phyloP scores from a whole-genome alignment of 2,113 vertebrate species.

The Paraplagusia blochii region DNA sequence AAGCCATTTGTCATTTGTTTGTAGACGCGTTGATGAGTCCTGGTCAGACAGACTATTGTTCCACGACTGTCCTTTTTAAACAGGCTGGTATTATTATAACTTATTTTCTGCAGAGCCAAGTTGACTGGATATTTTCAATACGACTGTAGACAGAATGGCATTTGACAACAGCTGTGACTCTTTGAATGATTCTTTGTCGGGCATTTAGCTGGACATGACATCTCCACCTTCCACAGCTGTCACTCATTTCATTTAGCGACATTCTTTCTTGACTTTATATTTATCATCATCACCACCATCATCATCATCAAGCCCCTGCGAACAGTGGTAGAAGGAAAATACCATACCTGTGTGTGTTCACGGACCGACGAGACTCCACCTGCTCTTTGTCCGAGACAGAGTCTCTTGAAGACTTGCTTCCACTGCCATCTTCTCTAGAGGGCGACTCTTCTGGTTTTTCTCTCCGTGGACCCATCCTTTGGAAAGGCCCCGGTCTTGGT shows the following conservation, averaged over 20 bases:
- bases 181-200: conserved; percentile 51
- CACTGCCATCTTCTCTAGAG: conserved; percentile 48
- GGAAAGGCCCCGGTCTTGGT: conserved; percentile 49
- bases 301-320: conserved; percentile 74
- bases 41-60: conserved; percentile 24
- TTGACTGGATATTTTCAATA: conserved; percentile 38
- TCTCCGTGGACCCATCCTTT: conserved; percentile 49
- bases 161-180: conserved; percentile 38
- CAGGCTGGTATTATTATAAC: conserved; percentile 23
- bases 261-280: conserved; percentile 74
- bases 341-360: conserved; percentile 79
- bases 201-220: conserved; percentile 56
- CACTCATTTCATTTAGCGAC: conserved; percentile 64
- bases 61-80: conserved; percentile 25
- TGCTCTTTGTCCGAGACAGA: conserved; percentile 71
- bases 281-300: conserved; percentile 53
- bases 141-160: conserved; percentile 34
- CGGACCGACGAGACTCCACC: conserved; percentile 75
- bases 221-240: conserved; percentile 66
- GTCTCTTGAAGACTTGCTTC: conserved; percentile 60
- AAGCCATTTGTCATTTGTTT: not conserved
- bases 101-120: conserved; percentile 41
- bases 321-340: conserved; percentile 77
- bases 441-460: conserved; percentile 52
- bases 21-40: conserved; percentile 18